Conservation (phyloP, 2,797 vertebrate genomes). For the Fratercula arctica region DNA sequence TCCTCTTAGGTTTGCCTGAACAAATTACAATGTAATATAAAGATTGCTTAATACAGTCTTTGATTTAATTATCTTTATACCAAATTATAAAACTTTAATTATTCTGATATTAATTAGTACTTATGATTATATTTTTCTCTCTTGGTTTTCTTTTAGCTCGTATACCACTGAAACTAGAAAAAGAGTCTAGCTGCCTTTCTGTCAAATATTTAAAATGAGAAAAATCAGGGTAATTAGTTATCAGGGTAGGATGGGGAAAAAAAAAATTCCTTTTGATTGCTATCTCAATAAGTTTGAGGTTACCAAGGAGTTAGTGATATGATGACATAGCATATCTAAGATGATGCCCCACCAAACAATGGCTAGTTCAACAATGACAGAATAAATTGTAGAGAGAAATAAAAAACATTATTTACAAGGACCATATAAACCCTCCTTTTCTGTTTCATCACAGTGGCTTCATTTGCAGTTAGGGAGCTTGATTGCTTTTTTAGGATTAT, state of each 20-base stretch:
- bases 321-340: background rate
- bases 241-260: background rate
- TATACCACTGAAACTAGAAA: background rate
- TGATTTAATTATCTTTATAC: background rate
- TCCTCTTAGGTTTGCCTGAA: background rate
- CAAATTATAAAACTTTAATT: background rate
- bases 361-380: background rate
- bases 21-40: background rate
- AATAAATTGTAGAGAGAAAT: background rate
- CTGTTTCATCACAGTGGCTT: background rate
- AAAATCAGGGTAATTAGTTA: background rate
- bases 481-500: background rate
- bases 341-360: background rate
- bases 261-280: background rate
- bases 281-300: background rate
- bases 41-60: background rate
- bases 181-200: background rate
- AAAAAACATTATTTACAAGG: background rate
- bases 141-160: background rate
- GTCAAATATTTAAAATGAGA: background rate
- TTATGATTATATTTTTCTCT: background rate
- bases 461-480: background rate
- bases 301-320: background rate
- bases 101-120: background rate
- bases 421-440: background rate